Conservation (phyloP, 2,888 invertebrate genomes). For the Synanthedon andrenaeformis region DNA sequence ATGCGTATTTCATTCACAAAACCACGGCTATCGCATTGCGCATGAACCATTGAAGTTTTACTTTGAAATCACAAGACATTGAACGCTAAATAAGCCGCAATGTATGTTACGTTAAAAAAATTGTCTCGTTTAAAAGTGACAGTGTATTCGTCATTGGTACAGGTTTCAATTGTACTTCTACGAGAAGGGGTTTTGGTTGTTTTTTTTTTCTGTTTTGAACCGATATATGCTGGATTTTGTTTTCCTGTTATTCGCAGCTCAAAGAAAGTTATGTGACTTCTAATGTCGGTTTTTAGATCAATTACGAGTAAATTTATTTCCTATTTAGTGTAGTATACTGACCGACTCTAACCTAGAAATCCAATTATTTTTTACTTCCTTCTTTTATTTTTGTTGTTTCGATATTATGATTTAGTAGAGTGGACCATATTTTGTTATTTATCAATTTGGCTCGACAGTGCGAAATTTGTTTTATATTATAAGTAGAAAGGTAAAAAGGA, state of each 20-base stretch:
- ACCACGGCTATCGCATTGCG: neutral
- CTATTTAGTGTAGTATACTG: too few relatives aligned
- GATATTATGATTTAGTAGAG: too few relatives aligned
- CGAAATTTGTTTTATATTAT: too few relatives aligned
- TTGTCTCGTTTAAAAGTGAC: slow-evolving; percentile 4
- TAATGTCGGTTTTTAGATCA: neutral
- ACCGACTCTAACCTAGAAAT: too few relatives aligned
- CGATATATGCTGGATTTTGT: slow-evolving; percentile 19
- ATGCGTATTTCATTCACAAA: neutral
- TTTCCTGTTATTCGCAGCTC: slow-evolving; percentile 20
- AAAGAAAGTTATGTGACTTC: slow-evolving; percentile 24
- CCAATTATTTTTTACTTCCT: too few relatives aligned
- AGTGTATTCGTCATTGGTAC: slow-evolving; percentile 12
- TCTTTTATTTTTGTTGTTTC: too few relatives aligned
- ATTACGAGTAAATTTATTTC: too few relatives aligned
- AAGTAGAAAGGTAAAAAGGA: too few relatives aligned
- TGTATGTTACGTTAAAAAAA: neutral
- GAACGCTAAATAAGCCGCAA: neutral
- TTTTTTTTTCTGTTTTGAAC: slow-evolving; percentile 30
- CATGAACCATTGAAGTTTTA: neutral
- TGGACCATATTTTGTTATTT: too few relatives aligned
- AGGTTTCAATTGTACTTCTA: slow-evolving; percentile 27
- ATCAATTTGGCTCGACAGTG: too few relatives aligned
- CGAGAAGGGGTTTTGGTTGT: slow-evolving; percentile 18
- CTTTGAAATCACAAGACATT: neutral